These are phyloP conservation scores for Tinea trinotella DNA, from an alignment of 2,888 invertebrate species.

Conservation along the genomic window DNA sequence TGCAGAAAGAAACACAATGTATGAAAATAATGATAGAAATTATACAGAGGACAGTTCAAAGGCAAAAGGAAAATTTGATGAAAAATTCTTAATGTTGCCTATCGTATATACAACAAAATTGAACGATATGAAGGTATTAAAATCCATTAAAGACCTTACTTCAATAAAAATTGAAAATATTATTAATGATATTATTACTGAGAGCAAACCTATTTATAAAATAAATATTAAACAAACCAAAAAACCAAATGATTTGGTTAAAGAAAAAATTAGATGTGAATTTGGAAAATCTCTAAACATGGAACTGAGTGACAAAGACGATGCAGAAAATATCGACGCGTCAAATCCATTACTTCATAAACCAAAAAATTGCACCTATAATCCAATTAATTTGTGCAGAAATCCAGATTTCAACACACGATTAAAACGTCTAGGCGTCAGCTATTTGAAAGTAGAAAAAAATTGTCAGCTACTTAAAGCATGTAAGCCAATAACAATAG, in stretches of 20 bases:
- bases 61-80: constrained; percentile 37
- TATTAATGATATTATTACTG: constrained; percentile 34
- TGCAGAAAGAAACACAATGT: no score
- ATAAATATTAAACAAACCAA: constrained; percentile 21
- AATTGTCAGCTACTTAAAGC: constrained; percentile 43
- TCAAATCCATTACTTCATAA: constrained; percentile 46
- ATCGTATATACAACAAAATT: constrained; percentile 47
- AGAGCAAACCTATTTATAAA: constrained; percentile 41
- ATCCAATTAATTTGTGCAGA: constrained; percentile 51
- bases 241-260: neutral
- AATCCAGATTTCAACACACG: constrained; percentile 63
- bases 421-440: constrained; percentile 44
- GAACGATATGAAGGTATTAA: constrained; percentile 43
- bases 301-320: neutral
- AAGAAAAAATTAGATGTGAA: neutral
- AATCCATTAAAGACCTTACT: constrained; percentile 27
- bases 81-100: constrained; percentile 49
- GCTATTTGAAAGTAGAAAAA: constrained; percentile 43
- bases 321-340: neutral
- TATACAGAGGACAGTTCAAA: neutral
- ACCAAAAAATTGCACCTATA: constrained; percentile 44
- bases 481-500: constrained; percentile 53
- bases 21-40: no score
- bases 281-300: no score
- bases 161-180: constrained; percentile 31